These are phyloP conservation scores for Drosophila auraria DNA, from an alignment of 1,140 invertebrate species.

Conservation along the genomic window DNA sequence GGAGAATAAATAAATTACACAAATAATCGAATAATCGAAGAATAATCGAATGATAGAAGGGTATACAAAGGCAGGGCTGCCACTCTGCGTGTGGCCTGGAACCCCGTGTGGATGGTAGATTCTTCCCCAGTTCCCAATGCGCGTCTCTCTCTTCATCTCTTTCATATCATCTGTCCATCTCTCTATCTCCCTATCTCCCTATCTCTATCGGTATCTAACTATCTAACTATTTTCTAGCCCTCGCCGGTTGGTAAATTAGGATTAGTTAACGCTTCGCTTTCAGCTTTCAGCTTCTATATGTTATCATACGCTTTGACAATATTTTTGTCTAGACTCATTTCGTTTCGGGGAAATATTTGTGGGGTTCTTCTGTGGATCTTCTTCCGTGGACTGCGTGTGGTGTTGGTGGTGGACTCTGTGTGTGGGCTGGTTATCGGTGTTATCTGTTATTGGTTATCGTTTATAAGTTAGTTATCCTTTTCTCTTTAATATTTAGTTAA, in stretches of 20 bases:
- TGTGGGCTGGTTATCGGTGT: slow-evolving; percentile 43
- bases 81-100: neutral
- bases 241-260: slow-evolving; percentile 50
- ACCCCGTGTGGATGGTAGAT: slow-evolving; percentile 35
- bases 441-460: slow-evolving; percentile 11
- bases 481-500: slow-evolving; percentile 77
- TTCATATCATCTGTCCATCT: neutral
- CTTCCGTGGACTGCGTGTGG: slow-evolving; percentile 24
- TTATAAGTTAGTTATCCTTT: slow-evolving; percentile 43
- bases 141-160: neutral
- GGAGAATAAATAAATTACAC: slow-evolving; percentile 41
- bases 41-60: slow-evolving; percentile 8
- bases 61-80: neutral
- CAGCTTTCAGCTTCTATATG: slow-evolving; percentile 65
- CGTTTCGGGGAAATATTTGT: slow-evolving; percentile 46
- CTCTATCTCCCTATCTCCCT: slow-evolving; percentile 8
- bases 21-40: slow-evolving; percentile 21
- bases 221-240: slow-evolving; percentile 44
- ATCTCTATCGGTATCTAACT: slow-evolving; percentile 36
- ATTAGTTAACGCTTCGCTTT: slow-evolving; percentile 59
- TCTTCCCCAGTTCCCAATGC: slow-evolving; percentile 9
- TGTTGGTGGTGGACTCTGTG: slow-evolving; percentile 8
- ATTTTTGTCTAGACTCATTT: slow-evolving; percentile 58
- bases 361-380: slow-evolving; percentile 14
- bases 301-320: slow-evolving; percentile 40